phyloP scores from a whole-genome alignment of 1,140 invertebrate genomes.

The Meloidogyne chitwoodi region DNA sequence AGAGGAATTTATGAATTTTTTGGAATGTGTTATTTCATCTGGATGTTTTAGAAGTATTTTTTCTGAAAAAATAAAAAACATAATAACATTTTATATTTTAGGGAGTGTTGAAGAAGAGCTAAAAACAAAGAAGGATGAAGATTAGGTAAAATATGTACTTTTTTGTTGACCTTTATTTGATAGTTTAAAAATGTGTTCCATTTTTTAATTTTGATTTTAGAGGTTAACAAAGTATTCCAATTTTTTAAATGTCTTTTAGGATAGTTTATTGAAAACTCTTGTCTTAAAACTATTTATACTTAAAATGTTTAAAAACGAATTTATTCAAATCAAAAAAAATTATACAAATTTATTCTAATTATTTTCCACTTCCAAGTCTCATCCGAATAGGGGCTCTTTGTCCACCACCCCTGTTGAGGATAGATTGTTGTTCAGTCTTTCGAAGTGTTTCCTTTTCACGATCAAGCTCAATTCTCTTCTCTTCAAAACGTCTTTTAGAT shows the following conservation, averaged over 20 bases:
- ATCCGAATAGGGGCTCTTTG: constrained; percentile 39
- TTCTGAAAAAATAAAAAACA: not conserved
- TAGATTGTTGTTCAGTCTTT: constrained; percentile 42
- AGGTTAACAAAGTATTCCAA: no score
- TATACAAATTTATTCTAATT: not conserved
- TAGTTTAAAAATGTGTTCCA: no score
- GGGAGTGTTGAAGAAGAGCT: not conserved
- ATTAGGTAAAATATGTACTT: not conserved
- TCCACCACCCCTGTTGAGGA: constrained; percentile 42
- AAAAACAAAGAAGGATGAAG: not conserved
- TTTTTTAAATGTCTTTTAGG: no score
- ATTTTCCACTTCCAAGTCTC: constrained; percentile 31
- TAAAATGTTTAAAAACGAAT: not conserved
- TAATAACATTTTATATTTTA: not conserved
- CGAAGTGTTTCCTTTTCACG: constrained; percentile 35
- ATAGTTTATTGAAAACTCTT: not conserved
- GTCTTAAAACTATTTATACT: not conserved
- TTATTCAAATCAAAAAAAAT: not conserved
- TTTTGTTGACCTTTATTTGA: not conserved
- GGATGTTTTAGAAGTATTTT: constrained; percentile 44
- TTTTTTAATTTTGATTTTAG: not conserved
- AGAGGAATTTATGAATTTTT: constrained; percentile 54
- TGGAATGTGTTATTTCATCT: constrained; percentile 51
- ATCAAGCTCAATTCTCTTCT: constrained; percentile 32
- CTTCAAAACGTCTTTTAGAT: constrained; percentile 34